These are phyloP conservation scores for Excalfactoria chinensis DNA, from an alignment of 2,113 vertebrate genomes.

Conservation along the genomic window DNA sequence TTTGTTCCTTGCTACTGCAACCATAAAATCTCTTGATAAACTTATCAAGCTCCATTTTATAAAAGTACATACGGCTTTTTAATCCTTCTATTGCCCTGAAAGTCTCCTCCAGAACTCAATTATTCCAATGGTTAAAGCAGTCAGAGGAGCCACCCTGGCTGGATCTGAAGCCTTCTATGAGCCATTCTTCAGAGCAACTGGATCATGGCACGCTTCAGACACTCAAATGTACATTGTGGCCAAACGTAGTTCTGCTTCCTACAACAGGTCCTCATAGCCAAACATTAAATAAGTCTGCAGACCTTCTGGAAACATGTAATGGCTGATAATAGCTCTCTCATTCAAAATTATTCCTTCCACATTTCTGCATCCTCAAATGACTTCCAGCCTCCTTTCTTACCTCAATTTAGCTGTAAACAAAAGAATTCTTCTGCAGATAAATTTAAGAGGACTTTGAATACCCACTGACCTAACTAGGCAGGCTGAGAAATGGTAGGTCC, in stretches of 20 bases:
- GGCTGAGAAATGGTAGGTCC: neutral
- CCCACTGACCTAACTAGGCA: neutral
- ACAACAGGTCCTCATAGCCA: neutral
- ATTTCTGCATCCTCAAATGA: neutral
- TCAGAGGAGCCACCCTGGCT: constrained; percentile 35
- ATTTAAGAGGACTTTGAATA: neutral
- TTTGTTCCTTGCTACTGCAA: neutral
- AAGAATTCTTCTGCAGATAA: neutral
- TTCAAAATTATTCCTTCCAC: neutral
- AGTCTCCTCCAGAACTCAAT: neutral
- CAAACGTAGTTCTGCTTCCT: neutral
- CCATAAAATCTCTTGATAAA: neutral
- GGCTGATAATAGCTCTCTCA: constrained; percentile 2
- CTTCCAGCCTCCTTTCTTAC: neutral
- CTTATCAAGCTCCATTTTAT: neutral
- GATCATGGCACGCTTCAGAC: neutral
- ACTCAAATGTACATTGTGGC: neutral
- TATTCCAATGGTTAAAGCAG: neutral
- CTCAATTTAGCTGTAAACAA: neutral
- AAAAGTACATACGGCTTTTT: neutral
- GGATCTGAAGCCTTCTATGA: neutral
- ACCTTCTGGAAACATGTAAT: neutral
- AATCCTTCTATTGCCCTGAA: neutral
- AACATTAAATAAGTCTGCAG: neutral
- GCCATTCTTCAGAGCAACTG: rapidly evolving